Conservation (phyloP, 2,113 vertebrate species). For the Colinus virginianus region DNA sequence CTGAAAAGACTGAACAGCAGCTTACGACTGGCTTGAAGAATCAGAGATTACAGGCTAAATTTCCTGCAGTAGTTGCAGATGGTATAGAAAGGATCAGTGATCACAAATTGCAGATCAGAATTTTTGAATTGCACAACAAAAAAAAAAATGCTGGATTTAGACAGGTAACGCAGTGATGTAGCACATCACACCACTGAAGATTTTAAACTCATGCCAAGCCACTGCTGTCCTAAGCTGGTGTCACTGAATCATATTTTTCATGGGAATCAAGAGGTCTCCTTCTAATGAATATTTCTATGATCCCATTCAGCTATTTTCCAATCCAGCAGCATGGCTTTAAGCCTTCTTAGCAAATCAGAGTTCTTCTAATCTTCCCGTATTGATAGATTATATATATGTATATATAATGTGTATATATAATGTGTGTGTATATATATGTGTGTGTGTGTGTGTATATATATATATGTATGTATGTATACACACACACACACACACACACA, state of each 20-base stretch:
- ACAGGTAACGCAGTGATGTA: not conserved
- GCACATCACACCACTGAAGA: not conserved
- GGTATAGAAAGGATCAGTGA: not conserved
- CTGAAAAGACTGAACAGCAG: not conserved
- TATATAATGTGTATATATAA: too few species aligned
- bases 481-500: too few species aligned
- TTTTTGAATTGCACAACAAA: not conserved
- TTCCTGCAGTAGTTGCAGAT: not conserved
- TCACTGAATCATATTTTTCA: not conserved
- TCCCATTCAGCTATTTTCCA: conserved; percentile 25
- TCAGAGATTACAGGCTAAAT: not conserved
- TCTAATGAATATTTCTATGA: not conserved
- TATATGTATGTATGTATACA: too few species aligned
- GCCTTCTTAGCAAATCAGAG: not conserved
- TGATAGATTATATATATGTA: not conserved
- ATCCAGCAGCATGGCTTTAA: not conserved
- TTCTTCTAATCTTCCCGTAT: not conserved
- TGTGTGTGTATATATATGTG: too few species aligned
- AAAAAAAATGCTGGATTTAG: not conserved
- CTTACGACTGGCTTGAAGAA: not conserved
- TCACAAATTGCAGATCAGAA: not conserved
- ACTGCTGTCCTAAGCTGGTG: not conserved
- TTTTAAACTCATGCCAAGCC: not conserved
- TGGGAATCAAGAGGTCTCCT: not conserved
- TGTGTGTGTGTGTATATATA: too few species aligned